Percentiles rank a stretch among this genome's conserved stretches.
Conservation (phyloP, 1,140 invertebrate species). For the Acromyrmex echinatior region DNA sequence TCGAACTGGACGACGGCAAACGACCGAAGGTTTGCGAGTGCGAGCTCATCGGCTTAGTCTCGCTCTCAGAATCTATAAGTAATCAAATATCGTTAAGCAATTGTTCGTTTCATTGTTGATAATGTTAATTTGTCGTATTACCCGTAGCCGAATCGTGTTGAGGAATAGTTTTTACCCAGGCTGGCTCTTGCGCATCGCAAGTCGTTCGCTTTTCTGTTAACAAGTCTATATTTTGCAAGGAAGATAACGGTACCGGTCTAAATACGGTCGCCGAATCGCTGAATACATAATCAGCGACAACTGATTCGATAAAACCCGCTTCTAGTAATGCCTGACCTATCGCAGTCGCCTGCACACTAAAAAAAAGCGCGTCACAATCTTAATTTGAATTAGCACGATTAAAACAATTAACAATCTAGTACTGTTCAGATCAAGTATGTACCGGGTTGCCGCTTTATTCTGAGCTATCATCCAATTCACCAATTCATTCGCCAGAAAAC, state of each 20-base stretch:
- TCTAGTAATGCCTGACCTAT: conserved; percentile 94
- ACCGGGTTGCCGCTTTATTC: conserved; percentile 89
- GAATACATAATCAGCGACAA: conserved; percentile 87
- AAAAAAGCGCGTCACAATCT: conserved; percentile 70
- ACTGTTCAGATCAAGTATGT: conserved; percentile 10
- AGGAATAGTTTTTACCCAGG: conserved; percentile 91
- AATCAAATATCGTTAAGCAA: background rate
- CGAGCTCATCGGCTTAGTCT: conserved; percentile 82
- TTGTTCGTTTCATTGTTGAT: background rate
- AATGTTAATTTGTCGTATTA: conserved; percentile 70
- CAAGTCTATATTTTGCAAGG: conserved; percentile 85
- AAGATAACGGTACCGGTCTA: conserved; percentile 84
- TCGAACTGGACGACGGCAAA: conserved; percentile 88
- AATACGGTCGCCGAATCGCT: conserved; percentile 87
- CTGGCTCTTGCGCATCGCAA: conserved; percentile 89
- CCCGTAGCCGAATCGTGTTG: conserved; percentile 87
- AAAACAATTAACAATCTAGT: background rate
- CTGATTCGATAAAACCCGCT: conserved; percentile 92
- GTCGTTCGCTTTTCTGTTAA: conserved; percentile 80
- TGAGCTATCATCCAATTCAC: conserved; percentile 93
- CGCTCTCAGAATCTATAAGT: conserved; percentile 87
- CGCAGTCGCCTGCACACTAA: conserved; percentile 92
- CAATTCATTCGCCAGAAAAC: conserved; percentile 91
- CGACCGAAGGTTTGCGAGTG: conserved; percentile 74
- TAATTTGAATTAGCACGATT: background rate